A percentile compares a stretch with the other conserved stretches of the same genome.
These are phyloP conservation scores for Tetragonula carbonaria DNA, from an alignment of 2,888 invertebrate genomes.

Conservation along the genomic window DNA sequence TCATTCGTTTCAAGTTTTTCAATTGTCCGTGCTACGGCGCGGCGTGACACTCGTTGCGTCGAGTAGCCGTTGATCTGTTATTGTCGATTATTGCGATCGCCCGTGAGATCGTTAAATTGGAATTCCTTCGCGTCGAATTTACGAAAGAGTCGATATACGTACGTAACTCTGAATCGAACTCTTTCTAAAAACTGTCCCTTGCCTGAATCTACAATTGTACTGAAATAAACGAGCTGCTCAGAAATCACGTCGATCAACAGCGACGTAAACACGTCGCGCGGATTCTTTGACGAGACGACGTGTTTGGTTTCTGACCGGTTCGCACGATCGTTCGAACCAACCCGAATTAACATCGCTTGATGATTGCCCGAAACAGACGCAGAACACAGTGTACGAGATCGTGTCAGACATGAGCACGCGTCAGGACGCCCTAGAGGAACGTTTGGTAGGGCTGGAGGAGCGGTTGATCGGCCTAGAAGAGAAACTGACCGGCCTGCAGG, in stretches of 20 bases:
- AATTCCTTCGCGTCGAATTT: neutral
- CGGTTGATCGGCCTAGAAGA: constrained; percentile 97
- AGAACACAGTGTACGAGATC: constrained; percentile 98
- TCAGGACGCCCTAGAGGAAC: constrained; percentile 96
- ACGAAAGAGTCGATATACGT: neutral
- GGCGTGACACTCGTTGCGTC: neutral
- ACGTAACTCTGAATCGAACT: neutral
- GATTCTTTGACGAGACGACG: neutral
- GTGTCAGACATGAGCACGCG: constrained; percentile 98
- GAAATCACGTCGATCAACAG: neutral
- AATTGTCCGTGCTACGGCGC: neutral
- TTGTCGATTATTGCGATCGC: neutral
- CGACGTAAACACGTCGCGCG: neutral
- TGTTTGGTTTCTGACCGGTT: neutral
- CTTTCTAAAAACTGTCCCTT: neutral
- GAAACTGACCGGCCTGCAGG: constrained; percentile 93
- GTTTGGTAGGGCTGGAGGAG: constrained; percentile 96
- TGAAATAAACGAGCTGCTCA: neutral
- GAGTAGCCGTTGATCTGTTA: neutral
- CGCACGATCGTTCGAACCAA: no score
- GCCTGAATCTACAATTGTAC: neutral
- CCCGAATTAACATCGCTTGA: neutral
- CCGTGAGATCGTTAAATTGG: neutral
- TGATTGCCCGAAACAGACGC: constrained; percentile 89
- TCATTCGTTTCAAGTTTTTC: neutral